These are phyloP conservation scores for Cantharis lateralis DNA, from an alignment of 2,888 invertebrate genomes.

Conservation along the genomic window DNA sequence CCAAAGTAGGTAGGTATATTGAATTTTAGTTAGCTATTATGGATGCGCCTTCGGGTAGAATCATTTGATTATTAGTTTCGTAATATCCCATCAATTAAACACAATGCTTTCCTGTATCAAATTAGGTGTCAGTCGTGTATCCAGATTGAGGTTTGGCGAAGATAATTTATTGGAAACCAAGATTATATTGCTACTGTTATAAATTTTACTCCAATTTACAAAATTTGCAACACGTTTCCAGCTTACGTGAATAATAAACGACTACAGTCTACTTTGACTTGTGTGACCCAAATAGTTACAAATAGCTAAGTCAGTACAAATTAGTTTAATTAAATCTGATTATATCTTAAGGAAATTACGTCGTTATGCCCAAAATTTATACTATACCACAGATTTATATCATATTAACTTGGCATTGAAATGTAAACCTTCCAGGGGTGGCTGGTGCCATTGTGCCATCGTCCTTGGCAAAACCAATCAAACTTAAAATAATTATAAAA, in stretches of 20 bases:
- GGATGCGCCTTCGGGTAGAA: neutral
- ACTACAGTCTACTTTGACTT: neutral
- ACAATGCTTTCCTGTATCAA: conserved; percentile 22
- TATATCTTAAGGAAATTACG: neutral
- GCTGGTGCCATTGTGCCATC: too few relatives aligned
- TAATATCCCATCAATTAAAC: conserved; percentile 24
- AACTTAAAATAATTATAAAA: too few relatives aligned
- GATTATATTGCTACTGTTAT: conserved; percentile 3
- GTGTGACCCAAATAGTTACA: neutral
- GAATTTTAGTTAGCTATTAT: neutral
- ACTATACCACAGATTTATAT: neutral
- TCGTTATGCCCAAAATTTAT: neutral
- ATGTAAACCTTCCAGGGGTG: too few relatives aligned
- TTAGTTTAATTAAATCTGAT: neutral
- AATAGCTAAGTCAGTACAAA: neutral
- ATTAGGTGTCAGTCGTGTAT: conserved; percentile 26
- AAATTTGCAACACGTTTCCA: neutral
- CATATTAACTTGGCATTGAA: too few relatives aligned
- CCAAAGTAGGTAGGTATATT: neutral
- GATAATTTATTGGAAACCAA: conserved; percentile 28
- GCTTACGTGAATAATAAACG: neutral
- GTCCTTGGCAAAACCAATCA: too few relatives aligned
- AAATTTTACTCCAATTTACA: neutral
- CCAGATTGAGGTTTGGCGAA: conserved; percentile 27
- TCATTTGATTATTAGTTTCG: conserved; percentile 19